Base-by-base conservation (phyloP, 2,888 invertebrate species). In the Protodeltote pygarga region DNA sequence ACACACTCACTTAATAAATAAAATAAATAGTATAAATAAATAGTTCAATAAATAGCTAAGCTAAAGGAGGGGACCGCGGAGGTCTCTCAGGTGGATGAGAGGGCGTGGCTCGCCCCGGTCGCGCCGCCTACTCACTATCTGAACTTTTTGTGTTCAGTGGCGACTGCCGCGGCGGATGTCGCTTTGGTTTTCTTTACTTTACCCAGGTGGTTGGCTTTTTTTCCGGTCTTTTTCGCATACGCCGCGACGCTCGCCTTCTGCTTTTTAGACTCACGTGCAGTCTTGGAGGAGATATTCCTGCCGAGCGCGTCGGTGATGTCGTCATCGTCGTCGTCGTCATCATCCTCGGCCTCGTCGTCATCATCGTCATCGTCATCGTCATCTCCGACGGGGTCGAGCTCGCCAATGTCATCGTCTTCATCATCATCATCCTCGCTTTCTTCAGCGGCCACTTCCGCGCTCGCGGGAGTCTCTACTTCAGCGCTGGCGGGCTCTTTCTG, bases 231-330 rank as follows among this genome's bases (percentile, higher is more conserved):
- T 90, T 92, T 92, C 64, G 81, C 77, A 74, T 87, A 83, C 74
- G 77, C 79, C 71, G 83, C 77, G 73, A 77, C 79, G 79, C 81
- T 83, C 65, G 87, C 81, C 78, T 93, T 92, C 84, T 89, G 83
- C 83, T 94, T 94, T 94, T 95, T 96, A 79, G 96, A 96, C 97
- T 97, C 96, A 96, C 97, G 96, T 96, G 96, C 93, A 93, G 90
- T 84, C 79, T 91, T 91, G 41, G 73, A 72, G 62, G 83, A 78
- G 77, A 72, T 72, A 46, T 87, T 88, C 79, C 92, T 90, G 80
- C 87, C 89, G 85, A 95, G 94, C 71, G 94, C 94, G 75, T 95
- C 94, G 53, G 92, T 93, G 70, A 94, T 93, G 76, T 95, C 94
- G 68, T 95, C 93, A 53, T 94, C 95, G 58, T 93, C 93, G 38